phyloP scores from a whole-genome alignment of 2,888 invertebrate genomes.

The Agrochola circellaris region DNA sequence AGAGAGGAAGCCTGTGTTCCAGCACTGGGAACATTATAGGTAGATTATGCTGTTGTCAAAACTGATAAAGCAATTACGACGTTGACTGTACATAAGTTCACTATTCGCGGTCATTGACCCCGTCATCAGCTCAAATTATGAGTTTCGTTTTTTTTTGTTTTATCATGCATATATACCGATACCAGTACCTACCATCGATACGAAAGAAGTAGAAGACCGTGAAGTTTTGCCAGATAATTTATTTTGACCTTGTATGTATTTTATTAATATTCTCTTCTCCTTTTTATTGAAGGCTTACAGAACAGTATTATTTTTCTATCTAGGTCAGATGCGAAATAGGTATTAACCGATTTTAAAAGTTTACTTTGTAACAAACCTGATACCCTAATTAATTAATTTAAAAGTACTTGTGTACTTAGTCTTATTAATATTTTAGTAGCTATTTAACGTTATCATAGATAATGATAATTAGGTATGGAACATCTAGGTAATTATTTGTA shows the following conservation, averaged over 20 bases:
- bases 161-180: neutral
- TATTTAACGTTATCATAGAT: slow-evolving; percentile 9
- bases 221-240: neutral
- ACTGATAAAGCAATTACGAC: neutral
- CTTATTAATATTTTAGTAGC: neutral
- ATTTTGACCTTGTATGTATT: neutral
- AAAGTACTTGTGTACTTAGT: neutral
- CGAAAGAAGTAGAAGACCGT: neutral
- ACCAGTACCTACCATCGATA: neutral
- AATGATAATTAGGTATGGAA: slow-evolving; percentile 3
- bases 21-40: too few relatives aligned
- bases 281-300: neutral
- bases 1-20: too few relatives aligned
- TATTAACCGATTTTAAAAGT: neutral
- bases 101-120: neutral
- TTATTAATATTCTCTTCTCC: neutral
- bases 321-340: neutral
- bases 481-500: neutral
- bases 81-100: neutral
- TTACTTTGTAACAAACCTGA: neutral
- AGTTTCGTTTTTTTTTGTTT: neutral
- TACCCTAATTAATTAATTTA: neutral
- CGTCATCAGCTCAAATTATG: neutral
- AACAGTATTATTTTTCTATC: neutral
- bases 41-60: neutral